Evolutionary conservation across 2,797 vertebrate species (phyloP), one percentile per base, ranked within the genome.

Genomic region (Alfaro cultratus): DNA sequence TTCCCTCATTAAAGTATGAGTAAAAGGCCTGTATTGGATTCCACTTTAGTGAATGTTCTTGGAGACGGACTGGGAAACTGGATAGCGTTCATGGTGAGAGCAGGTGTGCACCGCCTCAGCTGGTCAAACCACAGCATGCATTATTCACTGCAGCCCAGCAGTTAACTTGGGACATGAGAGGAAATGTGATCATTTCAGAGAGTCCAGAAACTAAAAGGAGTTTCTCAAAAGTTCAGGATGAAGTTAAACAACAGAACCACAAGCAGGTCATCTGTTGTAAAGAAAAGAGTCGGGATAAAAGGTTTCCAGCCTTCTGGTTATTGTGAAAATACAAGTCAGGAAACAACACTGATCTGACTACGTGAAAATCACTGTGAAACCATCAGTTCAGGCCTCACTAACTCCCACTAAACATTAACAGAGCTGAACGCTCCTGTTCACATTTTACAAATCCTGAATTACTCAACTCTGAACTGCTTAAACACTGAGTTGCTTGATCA

Each of bases 91-190:
- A 76, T 41, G 47, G 67, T 60, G 53, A 87, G 87, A 89, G 87
- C 91, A 91, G 90, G 88, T 93, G 94, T 93, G 80, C 85, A 23
- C 84, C 26, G 71, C 84, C 90, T 88, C 76, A 85, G 90, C 88
- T 75, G 36, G 75, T 55, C 53, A 46, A 80, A 80, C 87, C 83
- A 6, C 75, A 29, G 12, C 80, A 87, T 95, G 68, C 82, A 95
- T 95, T 93, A 96, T 96, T 96, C 77, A 95, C 80, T 15, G 76
- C 3, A 4, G 76, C 84, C 80, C 83, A 45, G 83, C 86, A 83
- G 87, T 78, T 45, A 70, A 80, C 88, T 84, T 76, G 88, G 90
- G 92, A 89, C 81, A 60, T 0, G 26, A 79, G 73, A 91, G 92
- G 91, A 94, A 89, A 89, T 90, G 85, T 74, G 87, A 84, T 84